Evolutionary conservation across 1,140 invertebrate species (phyloP).

Genomic region (Cotesia vestalis): DNA sequence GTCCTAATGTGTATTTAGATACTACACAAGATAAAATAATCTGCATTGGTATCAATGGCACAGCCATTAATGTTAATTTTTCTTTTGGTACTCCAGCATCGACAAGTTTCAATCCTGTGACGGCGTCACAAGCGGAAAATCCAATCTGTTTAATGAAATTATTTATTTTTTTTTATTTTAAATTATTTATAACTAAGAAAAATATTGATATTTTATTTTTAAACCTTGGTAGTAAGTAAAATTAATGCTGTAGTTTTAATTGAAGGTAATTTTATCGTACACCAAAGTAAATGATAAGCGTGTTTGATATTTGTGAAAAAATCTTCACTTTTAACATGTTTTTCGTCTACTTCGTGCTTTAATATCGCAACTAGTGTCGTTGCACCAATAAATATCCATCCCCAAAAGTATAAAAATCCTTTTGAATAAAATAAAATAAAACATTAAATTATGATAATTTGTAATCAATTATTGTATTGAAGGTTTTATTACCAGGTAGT

Average conservation of each 20-base stretch:
- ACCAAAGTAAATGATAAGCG: constrained; percentile 86
- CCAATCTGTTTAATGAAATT: constrained; percentile 75
- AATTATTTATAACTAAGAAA: background rate
- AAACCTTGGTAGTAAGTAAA: constrained; percentile 90
- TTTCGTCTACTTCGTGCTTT: constrained; percentile 81
- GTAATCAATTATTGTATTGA: too few relatives aligned
- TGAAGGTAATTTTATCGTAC: constrained; percentile 85
- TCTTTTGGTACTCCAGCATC: constrained; percentile 97
- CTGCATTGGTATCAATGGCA: constrained; percentile 94
- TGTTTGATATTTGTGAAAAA: constrained; percentile 73
- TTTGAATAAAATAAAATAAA: constrained; percentile 46
- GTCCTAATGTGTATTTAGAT: constrained; percentile 86
- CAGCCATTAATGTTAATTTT: constrained; percentile 88
- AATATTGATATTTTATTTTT: background rate
- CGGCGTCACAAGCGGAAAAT: constrained; percentile 94
- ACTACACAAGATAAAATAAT: constrained; percentile 91
- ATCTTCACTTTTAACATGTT: constrained; percentile 62
- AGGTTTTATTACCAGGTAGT: constrained; percentile 72
- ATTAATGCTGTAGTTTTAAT: constrained; percentile 82
- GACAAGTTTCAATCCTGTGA: constrained; percentile 93
- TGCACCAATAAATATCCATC: constrained; percentile 86
- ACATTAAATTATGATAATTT: constrained; percentile 23
- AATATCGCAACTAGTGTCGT: constrained; percentile 91
- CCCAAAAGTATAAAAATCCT: constrained; percentile 97
- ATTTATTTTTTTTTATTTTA: background rate